phyloP scores from a whole-genome alignment of 1,140 invertebrate species.

The Mya arenaria region DNA sequence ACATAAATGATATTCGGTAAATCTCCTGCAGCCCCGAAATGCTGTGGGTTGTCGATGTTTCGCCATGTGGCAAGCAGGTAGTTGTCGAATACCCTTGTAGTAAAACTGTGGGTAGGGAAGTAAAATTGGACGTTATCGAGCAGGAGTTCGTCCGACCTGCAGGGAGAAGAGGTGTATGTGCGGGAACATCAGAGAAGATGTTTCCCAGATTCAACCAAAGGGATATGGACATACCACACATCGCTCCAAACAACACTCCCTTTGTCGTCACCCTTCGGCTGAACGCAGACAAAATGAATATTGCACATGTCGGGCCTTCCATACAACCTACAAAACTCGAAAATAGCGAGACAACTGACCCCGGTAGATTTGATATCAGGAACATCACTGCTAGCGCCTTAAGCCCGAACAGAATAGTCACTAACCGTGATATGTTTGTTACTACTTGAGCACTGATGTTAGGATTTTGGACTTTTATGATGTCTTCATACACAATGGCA shows the following conservation, averaged over 20 bases:
- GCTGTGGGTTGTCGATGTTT: too few relatives aligned
- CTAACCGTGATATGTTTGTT: background rate
- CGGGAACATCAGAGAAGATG: background rate
- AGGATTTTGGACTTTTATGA: background rate
- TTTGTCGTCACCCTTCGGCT: background rate
- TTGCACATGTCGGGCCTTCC: background rate
- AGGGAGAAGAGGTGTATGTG: background rate
- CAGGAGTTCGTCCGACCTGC: background rate
- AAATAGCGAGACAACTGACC: background rate
- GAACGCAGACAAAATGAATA: background rate
- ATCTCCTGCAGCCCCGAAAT: too few relatives aligned
- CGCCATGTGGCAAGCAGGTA: too few relatives aligned
- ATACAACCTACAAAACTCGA: background rate
- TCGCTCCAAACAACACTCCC: background rate
- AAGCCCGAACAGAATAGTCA: background rate
- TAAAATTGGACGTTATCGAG: too few relatives aligned
- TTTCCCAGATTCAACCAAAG: constrained; percentile 1
- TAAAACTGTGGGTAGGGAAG: too few relatives aligned
- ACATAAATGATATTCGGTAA: too few relatives aligned
- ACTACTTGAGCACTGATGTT: background rate
- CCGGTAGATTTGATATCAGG: background rate
- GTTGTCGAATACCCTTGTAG: too few relatives aligned
- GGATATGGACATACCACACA: background rate
- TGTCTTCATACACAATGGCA: constrained; percentile 8
- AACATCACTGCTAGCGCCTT: background rate